Evolutionary conservation across 2,113 vertebrate species (phyloP).

Genomic region (Euleptes europaea): DNA sequence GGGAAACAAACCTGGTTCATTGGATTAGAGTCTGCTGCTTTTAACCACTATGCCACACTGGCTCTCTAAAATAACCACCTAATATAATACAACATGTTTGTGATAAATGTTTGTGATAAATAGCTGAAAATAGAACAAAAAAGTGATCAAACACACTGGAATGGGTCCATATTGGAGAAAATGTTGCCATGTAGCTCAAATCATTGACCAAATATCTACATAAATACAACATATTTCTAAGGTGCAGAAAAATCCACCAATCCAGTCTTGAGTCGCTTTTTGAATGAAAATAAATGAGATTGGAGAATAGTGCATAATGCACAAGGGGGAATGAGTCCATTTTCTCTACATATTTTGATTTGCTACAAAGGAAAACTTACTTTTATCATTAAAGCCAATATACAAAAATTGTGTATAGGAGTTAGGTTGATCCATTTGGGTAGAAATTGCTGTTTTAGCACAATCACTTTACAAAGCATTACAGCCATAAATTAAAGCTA

Average conservation of each 20-base stretch:
- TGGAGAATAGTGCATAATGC: neutral
- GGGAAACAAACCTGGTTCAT: no score
- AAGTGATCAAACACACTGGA: neutral
- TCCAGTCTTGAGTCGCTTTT: neutral
- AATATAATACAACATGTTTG: neutral
- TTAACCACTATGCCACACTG: no score
- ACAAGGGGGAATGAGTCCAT: neutral
- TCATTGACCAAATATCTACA: neutral
- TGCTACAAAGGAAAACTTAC: neutral
- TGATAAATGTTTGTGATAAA: neutral
- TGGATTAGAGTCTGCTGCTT: no score
- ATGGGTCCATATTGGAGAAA: neutral
- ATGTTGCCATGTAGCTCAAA: neutral
- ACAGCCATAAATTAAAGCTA: conserved; percentile 10
- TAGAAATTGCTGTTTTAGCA: neutral
- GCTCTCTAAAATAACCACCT: no score
- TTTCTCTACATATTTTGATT: neutral
- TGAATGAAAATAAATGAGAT: neutral
- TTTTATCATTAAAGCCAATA: neutral
- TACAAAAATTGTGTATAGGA: neutral
- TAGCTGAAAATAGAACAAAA: neutral
- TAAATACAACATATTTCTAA: neutral
- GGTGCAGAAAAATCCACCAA: neutral
- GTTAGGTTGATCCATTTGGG: neutral
- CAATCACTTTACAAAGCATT: neutral